Conservation (phyloP, 2,113 vertebrate genomes). For the Rhabdomys dilectus region DNA sequence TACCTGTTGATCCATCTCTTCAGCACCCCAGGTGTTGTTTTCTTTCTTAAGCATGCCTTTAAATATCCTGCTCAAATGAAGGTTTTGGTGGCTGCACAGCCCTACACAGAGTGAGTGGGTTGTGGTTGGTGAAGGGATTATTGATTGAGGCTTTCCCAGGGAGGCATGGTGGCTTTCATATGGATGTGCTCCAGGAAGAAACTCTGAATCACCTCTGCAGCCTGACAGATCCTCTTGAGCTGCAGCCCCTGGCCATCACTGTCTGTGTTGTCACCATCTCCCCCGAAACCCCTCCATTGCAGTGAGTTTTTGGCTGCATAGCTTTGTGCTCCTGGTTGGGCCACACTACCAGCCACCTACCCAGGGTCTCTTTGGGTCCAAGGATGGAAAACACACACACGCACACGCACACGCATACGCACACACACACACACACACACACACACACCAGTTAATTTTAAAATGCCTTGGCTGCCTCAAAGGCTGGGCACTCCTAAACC, state of each 20-base stretch:
- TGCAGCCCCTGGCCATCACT: background rate
- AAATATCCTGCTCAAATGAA: background rate
- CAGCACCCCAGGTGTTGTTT: background rate
- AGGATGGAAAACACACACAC: too few relatives aligned
- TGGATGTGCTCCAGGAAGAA: background rate
- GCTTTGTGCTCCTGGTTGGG: too few relatives aligned
- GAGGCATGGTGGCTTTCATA: background rate
- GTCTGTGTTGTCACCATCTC: background rate
- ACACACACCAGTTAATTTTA: too few relatives aligned
- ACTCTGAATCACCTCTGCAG: accelerated
- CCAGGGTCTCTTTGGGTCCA: too few relatives aligned
- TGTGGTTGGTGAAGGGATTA: background rate
- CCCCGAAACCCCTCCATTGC: too few relatives aligned
- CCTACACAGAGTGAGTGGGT: too few relatives aligned
- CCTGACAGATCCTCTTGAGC: accelerated
- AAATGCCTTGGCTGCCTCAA: too few relatives aligned
- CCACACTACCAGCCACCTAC: too few relatives aligned
- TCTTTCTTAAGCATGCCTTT: slow-evolving; percentile 38
- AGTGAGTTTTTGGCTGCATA: too few relatives aligned
- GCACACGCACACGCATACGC: too few relatives aligned
- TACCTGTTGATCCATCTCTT: background rate
- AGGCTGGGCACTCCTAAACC: too few relatives aligned
- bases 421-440: too few relatives aligned
- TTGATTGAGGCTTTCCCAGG: background rate
- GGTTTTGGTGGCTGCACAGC: background rate